Conservation (phyloP, 2,888 invertebrate species). For the Melanotus villosus region DNA sequence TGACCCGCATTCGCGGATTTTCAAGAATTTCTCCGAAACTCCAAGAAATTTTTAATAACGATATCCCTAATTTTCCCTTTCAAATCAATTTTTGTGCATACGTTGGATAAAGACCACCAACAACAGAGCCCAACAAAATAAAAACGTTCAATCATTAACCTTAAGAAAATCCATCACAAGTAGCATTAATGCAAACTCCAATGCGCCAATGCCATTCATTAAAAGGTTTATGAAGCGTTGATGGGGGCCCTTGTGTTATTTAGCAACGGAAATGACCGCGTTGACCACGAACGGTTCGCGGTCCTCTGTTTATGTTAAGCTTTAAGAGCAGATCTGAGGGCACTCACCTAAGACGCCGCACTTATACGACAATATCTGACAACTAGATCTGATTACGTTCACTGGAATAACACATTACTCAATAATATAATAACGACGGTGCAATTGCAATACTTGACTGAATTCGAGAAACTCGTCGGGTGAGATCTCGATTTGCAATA, state of each 20-base stretch:
- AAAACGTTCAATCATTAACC: background rate
- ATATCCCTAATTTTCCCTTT: no score
- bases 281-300: constrained; percentile 15
- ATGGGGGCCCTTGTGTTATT: no score
- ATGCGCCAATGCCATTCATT: background rate
- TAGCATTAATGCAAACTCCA: background rate
- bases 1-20: no score
- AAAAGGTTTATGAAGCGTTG: background rate
- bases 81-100: no score
- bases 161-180: background rate
- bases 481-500: background rate
- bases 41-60: no score
- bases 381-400: constrained; percentile 22
- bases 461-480: constrained; percentile 10
- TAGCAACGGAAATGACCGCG: constrained; percentile 22
- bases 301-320: background rate
- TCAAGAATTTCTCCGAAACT: no score
- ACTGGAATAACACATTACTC: constrained; percentile 12
- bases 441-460: constrained; percentile 1
- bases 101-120: no score
- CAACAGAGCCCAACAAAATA: no score
- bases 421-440: constrained; percentile 9
- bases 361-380: constrained; percentile 11
- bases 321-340: background rate
- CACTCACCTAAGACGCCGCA: constrained; percentile 25